Percentiles rank a stretch among this genome's conserved stretches.
These are phyloP conservation scores for Grammomys dolichurus DNA, from an alignment of 2,113 vertebrate species.

Conservation along the genomic window DNA sequence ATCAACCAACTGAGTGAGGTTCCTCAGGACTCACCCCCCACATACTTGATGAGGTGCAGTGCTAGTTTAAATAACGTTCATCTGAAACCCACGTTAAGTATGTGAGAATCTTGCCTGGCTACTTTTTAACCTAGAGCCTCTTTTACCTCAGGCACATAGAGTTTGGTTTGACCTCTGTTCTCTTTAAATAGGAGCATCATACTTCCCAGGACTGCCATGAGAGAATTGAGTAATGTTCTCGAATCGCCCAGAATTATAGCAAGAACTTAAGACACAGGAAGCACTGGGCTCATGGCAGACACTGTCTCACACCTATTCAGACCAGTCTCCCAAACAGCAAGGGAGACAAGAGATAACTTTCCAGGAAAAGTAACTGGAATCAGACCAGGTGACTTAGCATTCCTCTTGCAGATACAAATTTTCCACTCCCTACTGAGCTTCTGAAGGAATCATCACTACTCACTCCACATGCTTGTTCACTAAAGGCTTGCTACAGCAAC, in stretches of 20 bases:
- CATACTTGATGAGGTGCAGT: background rate
- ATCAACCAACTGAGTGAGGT: background rate
- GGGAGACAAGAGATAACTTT: background rate
- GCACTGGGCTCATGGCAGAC: background rate
- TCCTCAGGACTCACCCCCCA: background rate
- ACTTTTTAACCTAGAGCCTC: background rate
- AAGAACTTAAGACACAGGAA: background rate
- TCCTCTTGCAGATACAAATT: background rate
- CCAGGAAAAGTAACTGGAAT: background rate
- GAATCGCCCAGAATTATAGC: background rate
- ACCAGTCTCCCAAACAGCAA: background rate
- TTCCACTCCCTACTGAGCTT: background rate
- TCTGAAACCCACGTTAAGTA: background rate
- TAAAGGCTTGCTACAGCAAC: background rate
- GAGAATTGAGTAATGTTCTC: background rate
- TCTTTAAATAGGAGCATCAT: too few species aligned
- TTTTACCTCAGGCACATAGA: background rate
- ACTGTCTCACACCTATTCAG: background rate
- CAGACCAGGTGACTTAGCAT: background rate
- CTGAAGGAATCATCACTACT: background rate
- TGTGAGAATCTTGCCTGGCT: background rate
- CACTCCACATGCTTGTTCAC: background rate
- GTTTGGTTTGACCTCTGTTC: background rate
- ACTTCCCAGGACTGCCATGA: background rate
- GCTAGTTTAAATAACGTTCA: accelerated